phyloP scores from a whole-genome alignment of 30 jellyfish, hydroid and myxozoan genomes.

The Aurelia aurita region DNA sequence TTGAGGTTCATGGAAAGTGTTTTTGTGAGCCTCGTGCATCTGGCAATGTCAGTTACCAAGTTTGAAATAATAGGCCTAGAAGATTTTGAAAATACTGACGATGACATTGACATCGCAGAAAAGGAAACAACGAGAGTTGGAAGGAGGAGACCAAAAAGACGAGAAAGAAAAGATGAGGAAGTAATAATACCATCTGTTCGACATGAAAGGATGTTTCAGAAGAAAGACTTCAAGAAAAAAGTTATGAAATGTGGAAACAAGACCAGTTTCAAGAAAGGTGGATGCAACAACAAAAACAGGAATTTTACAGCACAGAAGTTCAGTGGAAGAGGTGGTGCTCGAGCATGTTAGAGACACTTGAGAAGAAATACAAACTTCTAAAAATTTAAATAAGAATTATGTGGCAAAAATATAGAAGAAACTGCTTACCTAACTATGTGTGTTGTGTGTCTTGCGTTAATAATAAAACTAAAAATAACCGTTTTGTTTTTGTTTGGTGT shows the following conservation, averaged over 20 bases:
- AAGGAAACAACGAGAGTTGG: neutral
- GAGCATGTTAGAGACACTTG: constrained; percentile 43
- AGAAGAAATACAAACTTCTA: neutral
- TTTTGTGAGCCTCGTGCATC: constrained; percentile 5
- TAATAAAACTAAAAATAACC: too few relatives aligned
- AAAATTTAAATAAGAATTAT: too few relatives aligned
- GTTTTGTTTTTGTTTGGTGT: too few relatives aligned
- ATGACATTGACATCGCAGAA: neutral
- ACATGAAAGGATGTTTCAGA: neutral
- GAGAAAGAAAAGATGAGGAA: neutral
- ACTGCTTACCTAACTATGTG: too few relatives aligned
- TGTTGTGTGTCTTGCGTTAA: too few relatives aligned
- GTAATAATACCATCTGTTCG: too few relatives aligned
- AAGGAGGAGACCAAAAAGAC: neutral
- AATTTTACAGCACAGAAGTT: constrained; percentile 65
- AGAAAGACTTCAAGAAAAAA: neutral
- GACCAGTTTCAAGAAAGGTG: neutral
- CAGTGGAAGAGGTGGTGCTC: constrained; percentile 66
- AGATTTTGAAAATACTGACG: neutral
- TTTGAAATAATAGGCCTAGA: constrained; percentile 10
- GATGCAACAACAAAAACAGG: constrained; percentile 42
- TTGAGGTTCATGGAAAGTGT: constrained; percentile 31
- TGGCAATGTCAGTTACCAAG: constrained; percentile 42
- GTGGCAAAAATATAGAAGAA: too few relatives aligned
- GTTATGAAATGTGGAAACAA: neutral